Conservation (phyloP, 2,113 vertebrate genomes). For the Antechinus stuartii region DNA sequence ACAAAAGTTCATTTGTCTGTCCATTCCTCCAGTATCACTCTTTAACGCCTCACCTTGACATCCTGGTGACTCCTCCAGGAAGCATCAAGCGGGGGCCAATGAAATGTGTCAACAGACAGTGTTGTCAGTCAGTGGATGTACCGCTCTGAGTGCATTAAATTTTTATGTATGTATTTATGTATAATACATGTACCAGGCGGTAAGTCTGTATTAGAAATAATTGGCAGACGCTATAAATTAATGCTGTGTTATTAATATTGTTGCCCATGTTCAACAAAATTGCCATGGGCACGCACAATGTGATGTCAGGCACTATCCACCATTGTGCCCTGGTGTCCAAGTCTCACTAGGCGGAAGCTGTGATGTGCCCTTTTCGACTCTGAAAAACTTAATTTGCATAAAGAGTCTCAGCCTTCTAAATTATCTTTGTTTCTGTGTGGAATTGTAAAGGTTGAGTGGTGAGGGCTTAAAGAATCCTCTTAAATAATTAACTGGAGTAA, state of each 20-base stretch:
- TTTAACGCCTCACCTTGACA: constrained; percentile 58
- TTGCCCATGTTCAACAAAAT: constrained; percentile 70
- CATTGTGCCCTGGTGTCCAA: constrained; percentile 43
- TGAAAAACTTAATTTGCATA: constrained; percentile 68
- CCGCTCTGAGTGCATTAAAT: constrained; percentile 71
- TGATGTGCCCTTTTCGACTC: constrained; percentile 42
- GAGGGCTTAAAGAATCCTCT: constrained; percentile 75
- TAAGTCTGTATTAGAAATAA: constrained; percentile 80
- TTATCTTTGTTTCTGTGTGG: constrained; percentile 74
- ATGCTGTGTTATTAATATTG: constrained; percentile 74
- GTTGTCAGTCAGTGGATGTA: constrained; percentile 32
- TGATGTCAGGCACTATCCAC: constrained; percentile 31
- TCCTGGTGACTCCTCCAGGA: constrained; percentile 42
- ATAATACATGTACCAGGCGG: constrained; percentile 78
- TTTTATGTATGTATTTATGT: constrained; percentile 82
- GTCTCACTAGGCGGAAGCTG: neutral
- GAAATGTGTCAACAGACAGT: constrained; percentile 42
- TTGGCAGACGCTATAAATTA: constrained; percentile 77
- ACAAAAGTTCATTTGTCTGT: constrained; percentile 47
- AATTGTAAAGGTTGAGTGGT: constrained; percentile 76
- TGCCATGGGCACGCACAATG: constrained; percentile 49
- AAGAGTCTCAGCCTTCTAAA: constrained; percentile 64
- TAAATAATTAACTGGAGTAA: constrained; percentile 81
- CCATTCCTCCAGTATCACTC: neutral
- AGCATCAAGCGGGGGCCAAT: constrained; percentile 41